Base-by-base conservation (phyloP, 2,113 vertebrate genomes). In the Antechinus stuartii region DNA sequence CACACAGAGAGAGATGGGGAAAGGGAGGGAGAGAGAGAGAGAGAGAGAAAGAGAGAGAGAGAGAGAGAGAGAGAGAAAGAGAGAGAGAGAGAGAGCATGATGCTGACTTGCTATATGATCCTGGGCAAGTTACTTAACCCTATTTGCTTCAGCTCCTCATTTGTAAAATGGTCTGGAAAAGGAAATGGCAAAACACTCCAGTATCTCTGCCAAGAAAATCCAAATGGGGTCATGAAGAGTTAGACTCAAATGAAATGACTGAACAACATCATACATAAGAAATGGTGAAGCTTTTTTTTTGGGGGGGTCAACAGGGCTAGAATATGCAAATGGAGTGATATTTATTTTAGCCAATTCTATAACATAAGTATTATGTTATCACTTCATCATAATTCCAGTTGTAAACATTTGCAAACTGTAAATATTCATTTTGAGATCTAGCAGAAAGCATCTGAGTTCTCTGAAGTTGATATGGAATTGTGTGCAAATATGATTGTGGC, bases 21-120 rank as follows among this genome's bases (percentile, higher is more conserved):
- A 8, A 35, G 27, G 30, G 57, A 14, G 57, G 30, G 57, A 42
- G 9, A 61, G 27, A 11, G 10, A 27, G 9, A 35, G 9, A 9
- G 3, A 35, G 24, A 8, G 23, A 24, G 5, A 7, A 1, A 12
- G 4, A 3, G 14, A 35, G 2, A 7, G 14, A 35, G 14, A 26
- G 26, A 27, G 8, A 27, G 2, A 68, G 14, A 10, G 61, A 26
- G 9, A 68, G 0, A 35, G 3, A 26, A 30, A 26, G 0, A 68
- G 2, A 68, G 57, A 35, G 0, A 61, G 57, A 61, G 26, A 61
- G 6, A 61, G 57, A 61, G 26, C 35, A 2, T 4, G 12, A 68
- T 12, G 5, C 12, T 35, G 35, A 35, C 30, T 68, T 35, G 11
- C 30, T 68, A 30, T 68, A 30, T 35, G 12, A 68, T 11, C 30